Conservation (phyloP, 2,888 invertebrate genomes). For the Clunio marinus region DNA sequence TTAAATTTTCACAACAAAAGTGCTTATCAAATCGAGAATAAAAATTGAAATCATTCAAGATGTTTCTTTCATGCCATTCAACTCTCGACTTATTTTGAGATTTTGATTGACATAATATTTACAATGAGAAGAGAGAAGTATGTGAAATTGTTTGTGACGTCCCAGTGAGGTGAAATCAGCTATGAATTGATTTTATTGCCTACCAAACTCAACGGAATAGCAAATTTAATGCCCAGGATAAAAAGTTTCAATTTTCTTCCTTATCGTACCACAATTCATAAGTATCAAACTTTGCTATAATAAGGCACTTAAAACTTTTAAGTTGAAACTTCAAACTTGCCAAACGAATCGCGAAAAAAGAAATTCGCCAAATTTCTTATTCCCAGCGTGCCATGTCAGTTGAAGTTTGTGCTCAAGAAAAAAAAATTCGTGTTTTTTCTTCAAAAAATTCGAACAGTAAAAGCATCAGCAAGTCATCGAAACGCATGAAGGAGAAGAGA, state of each 20-base stretch:
- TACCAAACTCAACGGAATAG: too few relatives aligned
- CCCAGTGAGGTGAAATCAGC: background rate
- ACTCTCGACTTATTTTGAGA: background rate
- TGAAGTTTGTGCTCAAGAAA: background rate
- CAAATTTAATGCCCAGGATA: too few relatives aligned
- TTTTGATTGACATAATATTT: background rate
- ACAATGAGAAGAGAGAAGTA: too few relatives aligned
- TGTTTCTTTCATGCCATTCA: background rate
- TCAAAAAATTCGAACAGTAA: background rate
- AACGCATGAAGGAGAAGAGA: background rate
- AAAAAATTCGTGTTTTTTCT: background rate
- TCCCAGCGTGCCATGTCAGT: background rate
- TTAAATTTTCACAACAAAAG: background rate
- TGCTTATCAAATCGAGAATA: conserved; percentile 6
- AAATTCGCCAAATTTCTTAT: background rate
- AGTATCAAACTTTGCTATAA: background rate
- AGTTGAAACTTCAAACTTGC: background rate
- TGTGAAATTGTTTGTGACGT: background rate
- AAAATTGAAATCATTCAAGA: conserved; percentile 5
- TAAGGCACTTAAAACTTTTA: background rate
- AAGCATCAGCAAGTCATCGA: background rate
- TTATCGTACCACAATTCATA: too few relatives aligned
- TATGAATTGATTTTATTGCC: background rate
- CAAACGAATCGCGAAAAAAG: background rate
- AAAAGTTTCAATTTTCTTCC: too few relatives aligned